phyloP scores from a whole-genome alignment of 2,888 invertebrate species.

The Cheilosia vernalis region DNA sequence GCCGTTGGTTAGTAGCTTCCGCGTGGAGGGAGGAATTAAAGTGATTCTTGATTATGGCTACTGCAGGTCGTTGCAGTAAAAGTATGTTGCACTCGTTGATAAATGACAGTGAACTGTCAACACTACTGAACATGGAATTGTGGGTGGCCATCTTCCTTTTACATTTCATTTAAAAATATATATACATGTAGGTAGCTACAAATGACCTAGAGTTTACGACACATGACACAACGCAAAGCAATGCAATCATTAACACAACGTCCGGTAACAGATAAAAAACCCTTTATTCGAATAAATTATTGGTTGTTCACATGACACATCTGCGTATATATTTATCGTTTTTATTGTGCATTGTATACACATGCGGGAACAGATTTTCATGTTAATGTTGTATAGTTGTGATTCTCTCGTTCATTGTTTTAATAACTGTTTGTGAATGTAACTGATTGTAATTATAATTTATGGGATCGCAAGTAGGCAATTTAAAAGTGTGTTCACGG shows the following conservation, averaged over 20 bases:
- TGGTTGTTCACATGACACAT: not conserved
- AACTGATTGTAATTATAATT: conserved; percentile 38
- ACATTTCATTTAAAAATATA: too few species aligned
- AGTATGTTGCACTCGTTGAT: too few species aligned
- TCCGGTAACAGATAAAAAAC: conserved; percentile 5
- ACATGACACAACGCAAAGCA: not conserved
- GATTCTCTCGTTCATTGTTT: not conserved
- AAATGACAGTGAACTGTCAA: too few species aligned
- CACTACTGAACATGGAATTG: too few species aligned
- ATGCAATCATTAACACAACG: not conserved
- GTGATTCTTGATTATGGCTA: too few species aligned
- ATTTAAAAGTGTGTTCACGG: conserved; percentile 16
- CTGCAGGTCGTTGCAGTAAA: too few species aligned
- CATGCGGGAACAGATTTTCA: not conserved
- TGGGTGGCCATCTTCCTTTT: too few species aligned
- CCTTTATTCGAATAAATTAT: conserved; percentile 5
- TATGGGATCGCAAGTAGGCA: conserved; percentile 27
- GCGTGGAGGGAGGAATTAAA: too few species aligned
- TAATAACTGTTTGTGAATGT: conserved; percentile 20
- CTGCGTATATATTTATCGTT: not conserved
- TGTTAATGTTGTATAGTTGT: too few species aligned
- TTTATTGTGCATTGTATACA: not conserved
- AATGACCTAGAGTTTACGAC: too few species aligned
- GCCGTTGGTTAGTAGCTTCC: too few species aligned
- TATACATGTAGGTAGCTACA: too few species aligned